A percentile compares a stretch with the other conserved stretches of the same genome.
These are phyloP conservation scores for Monopterus albus DNA, from an alignment of 2,113 vertebrate species.

Conservation along the genomic window DNA sequence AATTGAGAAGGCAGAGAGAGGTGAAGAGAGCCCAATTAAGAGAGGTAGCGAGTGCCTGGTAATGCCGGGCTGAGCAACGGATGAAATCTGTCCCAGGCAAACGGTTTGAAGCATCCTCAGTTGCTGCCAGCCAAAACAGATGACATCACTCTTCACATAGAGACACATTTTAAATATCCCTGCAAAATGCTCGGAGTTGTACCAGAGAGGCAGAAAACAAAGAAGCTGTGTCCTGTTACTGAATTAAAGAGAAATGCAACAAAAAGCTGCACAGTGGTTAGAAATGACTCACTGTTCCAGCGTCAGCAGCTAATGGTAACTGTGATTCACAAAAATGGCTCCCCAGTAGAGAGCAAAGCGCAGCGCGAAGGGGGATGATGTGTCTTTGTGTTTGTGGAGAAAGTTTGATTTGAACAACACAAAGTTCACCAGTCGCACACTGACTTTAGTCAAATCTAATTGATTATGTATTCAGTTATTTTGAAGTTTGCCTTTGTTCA, in stretches of 20 bases:
- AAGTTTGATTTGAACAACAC: constrained; percentile 12
- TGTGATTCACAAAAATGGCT: background rate
- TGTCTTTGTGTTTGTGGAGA: background rate
- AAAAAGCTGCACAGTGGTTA: background rate
- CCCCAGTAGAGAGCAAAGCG: background rate
- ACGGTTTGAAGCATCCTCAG: constrained; percentile 51
- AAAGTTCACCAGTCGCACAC: background rate
- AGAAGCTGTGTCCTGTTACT: background rate
- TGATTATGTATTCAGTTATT: constrained; percentile 41
- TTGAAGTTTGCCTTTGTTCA: constrained; percentile 49
- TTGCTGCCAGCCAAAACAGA: constrained; percentile 28
- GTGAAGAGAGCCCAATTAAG: constrained; percentile 60
- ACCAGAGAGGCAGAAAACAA: background rate
- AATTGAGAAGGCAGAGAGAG: constrained; percentile 62
- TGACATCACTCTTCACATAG: constrained; percentile 11
- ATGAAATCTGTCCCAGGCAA: constrained; percentile 51
- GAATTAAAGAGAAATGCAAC: background rate
- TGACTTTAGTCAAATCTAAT: constrained; percentile 14
- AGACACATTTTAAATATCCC: constrained; percentile 14
- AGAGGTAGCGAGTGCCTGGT: constrained; percentile 34
- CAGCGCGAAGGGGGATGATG: background rate
- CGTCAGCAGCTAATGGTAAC: background rate
- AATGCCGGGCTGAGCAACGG: constrained; percentile 55
- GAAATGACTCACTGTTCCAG: background rate
- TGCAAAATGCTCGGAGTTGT: constrained; percentile 5